These are phyloP conservation scores for Phlogophora meticulosa DNA, from an alignment of 2,888 invertebrate species.

Conservation along the genomic window DNA sequence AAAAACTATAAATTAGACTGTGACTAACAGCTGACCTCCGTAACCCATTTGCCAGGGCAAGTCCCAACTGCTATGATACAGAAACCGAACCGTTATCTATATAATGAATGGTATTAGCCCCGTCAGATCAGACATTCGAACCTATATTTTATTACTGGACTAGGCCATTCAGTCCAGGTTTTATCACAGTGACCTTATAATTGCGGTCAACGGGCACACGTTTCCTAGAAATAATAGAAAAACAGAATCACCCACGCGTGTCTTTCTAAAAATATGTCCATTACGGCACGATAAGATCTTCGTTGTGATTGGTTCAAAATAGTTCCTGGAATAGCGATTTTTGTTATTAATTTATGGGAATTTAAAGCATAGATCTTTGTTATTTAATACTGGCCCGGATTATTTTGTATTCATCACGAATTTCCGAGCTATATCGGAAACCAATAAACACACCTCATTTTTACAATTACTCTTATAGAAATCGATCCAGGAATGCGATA, in stretches of 20 bases:
- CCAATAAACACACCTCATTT: neutral
- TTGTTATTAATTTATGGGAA: constrained; percentile 9
- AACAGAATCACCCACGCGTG: neutral
- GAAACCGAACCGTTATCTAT: constrained; percentile 23
- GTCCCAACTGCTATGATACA: constrained; percentile 11
- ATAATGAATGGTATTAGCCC: constrained; percentile 35
- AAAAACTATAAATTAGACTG: too few relatives aligned
- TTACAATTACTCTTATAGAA: too few relatives aligned
- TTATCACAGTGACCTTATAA: constrained; percentile 45
- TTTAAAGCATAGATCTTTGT: constrained; percentile 20
- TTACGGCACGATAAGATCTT: constrained; percentile 4
- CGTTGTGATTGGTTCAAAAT: constrained; percentile 1
- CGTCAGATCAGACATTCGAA: constrained; percentile 38
- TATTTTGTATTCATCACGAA: constrained; percentile 5
- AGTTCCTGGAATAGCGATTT: constrained; percentile 14
- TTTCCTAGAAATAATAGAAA: constrained; percentile 16
- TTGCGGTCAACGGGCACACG: constrained; percentile 19
- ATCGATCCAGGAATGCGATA: too few relatives aligned
- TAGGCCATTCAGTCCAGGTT: constrained; percentile 40
- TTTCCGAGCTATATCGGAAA: neutral
- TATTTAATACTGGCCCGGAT: constrained; percentile 4
- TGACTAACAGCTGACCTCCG: constrained; percentile 2
- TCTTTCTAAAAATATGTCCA: constrained; percentile 26
- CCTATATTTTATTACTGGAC: constrained; percentile 42
- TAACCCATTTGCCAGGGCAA: neutral